Conservation (phyloP, 2,113 vertebrate species). For the Poecile atricapillus region DNA sequence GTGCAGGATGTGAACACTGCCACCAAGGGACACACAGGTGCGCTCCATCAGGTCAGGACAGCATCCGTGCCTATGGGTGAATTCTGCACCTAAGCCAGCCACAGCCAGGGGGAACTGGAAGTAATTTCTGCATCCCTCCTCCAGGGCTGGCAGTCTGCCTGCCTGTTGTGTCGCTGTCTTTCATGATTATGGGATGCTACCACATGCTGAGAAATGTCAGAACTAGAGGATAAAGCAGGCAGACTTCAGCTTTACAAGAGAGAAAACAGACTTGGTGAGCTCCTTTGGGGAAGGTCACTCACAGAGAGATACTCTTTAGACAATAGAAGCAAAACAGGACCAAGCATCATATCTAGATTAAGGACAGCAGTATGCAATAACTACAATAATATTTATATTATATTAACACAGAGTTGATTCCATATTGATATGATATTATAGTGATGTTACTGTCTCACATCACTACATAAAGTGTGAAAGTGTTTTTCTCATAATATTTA, state of each 20-base stretch:
- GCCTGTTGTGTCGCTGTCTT: accelerated
- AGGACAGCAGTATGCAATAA: not conserved
- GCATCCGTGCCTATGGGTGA: accelerated
- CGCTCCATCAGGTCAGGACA: accelerated
- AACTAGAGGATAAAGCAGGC: not conserved
- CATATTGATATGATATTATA: not conserved
- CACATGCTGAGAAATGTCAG: not conserved
- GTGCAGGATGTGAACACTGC: not conserved
- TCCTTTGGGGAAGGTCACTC: not conserved
- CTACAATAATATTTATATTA: not conserved
- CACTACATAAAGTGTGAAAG: not conserved
- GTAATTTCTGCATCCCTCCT: not conserved
- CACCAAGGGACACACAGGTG: accelerated
- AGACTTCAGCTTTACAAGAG: not conserved
- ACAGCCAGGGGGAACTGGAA: not conserved
- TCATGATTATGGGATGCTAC: not conserved
- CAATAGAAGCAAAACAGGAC: not conserved
- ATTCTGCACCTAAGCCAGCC: not conserved
- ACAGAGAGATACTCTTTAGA: not conserved
- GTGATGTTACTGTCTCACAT: not conserved
- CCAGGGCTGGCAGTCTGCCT: not conserved
- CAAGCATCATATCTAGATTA: not conserved
- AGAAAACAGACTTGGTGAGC: not conserved
- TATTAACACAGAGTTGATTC: not conserved
- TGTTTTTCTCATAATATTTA: not conserved